phyloP scores from a whole-genome alignment of 1,140 invertebrate species.

The Panagrolaimus sp. region DNA sequence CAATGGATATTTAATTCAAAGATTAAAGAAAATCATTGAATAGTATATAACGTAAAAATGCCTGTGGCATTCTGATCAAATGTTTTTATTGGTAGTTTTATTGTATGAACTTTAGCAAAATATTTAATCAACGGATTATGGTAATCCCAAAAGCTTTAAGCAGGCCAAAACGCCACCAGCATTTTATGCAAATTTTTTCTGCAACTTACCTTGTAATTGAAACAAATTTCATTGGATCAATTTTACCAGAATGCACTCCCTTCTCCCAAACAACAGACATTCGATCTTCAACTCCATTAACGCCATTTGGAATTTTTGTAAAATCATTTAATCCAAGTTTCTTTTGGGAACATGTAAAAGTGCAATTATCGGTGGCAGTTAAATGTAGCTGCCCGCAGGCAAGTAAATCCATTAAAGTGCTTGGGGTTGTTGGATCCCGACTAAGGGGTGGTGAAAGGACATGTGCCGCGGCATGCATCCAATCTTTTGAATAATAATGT shows the following conservation, averaged over 20 bases:
- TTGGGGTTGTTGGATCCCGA: slow-evolving; percentile 75
- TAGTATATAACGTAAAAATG: too few relatives aligned
- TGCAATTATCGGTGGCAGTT: slow-evolving; percentile 93
- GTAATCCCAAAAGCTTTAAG: too few relatives aligned
- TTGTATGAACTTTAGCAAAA: too few relatives aligned
- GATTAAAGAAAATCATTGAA: too few relatives aligned
- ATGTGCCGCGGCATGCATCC: slow-evolving; percentile 60
- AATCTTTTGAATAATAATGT: slow-evolving; percentile 71
- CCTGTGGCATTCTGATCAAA: too few relatives aligned
- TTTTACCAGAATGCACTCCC: slow-evolving; percentile 80
- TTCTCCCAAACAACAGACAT: slow-evolving; percentile 99
- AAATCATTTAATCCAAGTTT: slow-evolving; percentile 81
- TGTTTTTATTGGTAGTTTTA: too few relatives aligned
- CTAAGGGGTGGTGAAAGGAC: slow-evolving; percentile 79
- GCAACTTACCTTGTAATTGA: slow-evolving; percentile 70
- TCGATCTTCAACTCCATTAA: slow-evolving; percentile 93
- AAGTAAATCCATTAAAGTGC: slow-evolving; percentile 75
- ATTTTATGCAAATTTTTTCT: too few relatives aligned
- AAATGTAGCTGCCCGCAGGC: slow-evolving; percentile 80
- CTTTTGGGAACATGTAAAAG: slow-evolving; percentile 88
- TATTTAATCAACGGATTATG: too few relatives aligned
- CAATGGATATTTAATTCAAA: too few relatives aligned
- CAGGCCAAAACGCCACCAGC: too few relatives aligned
- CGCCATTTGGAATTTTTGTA: slow-evolving; percentile 92
- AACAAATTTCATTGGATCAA: slow-evolving; percentile 88